Conservation (phyloP, 2,113 vertebrate genomes). For the Paedocypris sp. region DNA sequence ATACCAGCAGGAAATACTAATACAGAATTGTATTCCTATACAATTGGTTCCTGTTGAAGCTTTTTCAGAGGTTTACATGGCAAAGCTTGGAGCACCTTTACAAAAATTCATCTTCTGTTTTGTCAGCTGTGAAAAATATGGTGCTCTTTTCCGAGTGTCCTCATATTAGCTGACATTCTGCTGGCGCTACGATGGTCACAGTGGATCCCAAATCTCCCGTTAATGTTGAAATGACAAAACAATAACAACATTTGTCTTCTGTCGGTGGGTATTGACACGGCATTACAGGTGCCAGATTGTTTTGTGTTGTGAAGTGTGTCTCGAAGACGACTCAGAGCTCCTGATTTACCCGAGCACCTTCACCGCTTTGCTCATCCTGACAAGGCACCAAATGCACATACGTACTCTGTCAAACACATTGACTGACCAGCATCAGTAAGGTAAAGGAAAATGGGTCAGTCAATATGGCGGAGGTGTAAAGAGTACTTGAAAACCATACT, state of each 20-base stretch:
- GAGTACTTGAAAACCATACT: too few relatives aligned
- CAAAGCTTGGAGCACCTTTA: neutral
- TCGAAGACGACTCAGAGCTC: constrained; percentile 71
- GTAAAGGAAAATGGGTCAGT: too few relatives aligned
- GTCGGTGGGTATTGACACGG: constrained; percentile 82
- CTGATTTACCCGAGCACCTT: constrained; percentile 54
- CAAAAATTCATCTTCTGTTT: constrained; percentile 53
- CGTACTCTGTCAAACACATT: too few relatives aligned
- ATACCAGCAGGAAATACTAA: neutral
- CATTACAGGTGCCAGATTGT: constrained; percentile 86
- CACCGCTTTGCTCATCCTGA: constrained; percentile 51
- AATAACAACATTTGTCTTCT: constrained; percentile 97
- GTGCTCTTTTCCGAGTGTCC: constrained; percentile 51
- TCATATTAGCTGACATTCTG: constrained; percentile 55
- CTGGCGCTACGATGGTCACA: constrained; percentile 66
- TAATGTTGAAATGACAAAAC: constrained; percentile 82
- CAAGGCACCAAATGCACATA: too few relatives aligned
- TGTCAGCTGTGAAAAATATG: constrained; percentile 58
- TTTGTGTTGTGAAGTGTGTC: constrained; percentile 87
- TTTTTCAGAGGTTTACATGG: neutral
- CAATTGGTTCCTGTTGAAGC: neutral
- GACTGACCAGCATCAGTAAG: too few relatives aligned
- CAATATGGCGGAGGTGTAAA: too few relatives aligned
- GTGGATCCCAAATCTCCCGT: constrained; percentile 68
- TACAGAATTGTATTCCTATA: neutral